Evolutionary conservation across 2,888 invertebrate species (phyloP), one percentile per base, ranked within the genome.

Genomic region (Bombyx huttoni): DNA sequence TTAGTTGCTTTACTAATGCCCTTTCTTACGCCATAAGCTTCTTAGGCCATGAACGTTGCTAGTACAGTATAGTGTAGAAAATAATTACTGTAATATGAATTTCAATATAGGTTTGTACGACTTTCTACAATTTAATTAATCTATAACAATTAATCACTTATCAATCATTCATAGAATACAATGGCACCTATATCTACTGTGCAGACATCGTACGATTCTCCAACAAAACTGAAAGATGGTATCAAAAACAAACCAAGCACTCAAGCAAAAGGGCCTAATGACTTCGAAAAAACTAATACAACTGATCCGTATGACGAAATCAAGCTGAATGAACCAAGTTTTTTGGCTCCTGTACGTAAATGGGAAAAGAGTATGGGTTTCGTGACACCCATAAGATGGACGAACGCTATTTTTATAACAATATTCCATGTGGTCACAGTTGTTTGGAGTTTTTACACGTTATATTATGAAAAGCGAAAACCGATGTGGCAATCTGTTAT

Each of bases 361-460:
- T 81, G 75, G 79, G 88, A 86, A 59, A 84, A 75, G 58, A 58
- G 56, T 6, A 61, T 81, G 54, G 86, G 90, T 5, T 91, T 92
- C 54, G 65, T 89, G 47, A 91, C 91, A 2, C 90, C 91, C 0
- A 78, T 93, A n/a, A 90, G 91, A 61, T 93, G 93, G 93, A 75
- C 74, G 49, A 92, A 92, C 63, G 80, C 91, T 13, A 79, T 92
- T 54, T 74, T 78, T 34, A 90, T 94, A 48, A 70, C 75, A 1
- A 8, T 85, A 9, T 75, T 91, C 40, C 75, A 77, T 47, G 12
- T 90, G 0, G 54, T 84, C 0, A 79, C 83, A 2, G 0, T 89
- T 0, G 61, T 82, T 53, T 76, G 78, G 53, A 64, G 90, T 7
- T 0, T 76, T 7, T 64, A 68, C n/a, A 78, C 57, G n/a, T 50